These are phyloP conservation scores for Oryzias melastigma DNA, from an alignment of 2,113 vertebrate species.

Conservation along the genomic window DNA sequence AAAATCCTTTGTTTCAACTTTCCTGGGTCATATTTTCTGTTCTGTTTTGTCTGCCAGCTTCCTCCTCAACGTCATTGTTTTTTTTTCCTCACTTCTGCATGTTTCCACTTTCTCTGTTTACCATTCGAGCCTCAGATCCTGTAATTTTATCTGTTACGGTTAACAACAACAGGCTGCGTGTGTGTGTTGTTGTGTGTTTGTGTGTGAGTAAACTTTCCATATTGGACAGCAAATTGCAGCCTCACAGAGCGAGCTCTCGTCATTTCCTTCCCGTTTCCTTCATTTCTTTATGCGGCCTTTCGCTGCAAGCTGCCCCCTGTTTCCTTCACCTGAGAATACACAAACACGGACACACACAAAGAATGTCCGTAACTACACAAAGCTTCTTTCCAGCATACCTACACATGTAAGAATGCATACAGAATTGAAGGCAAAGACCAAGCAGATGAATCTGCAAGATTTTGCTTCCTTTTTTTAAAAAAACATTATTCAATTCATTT, in stretches of 20 bases:
- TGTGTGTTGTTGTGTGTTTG: constrained; percentile 4
- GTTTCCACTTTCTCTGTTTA: constrained; percentile 8
- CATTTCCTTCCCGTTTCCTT: constrained; percentile 80
- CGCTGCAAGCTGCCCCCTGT: constrained; percentile 59
- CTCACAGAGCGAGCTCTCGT: constrained; percentile 60
- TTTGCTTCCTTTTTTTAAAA: background rate
- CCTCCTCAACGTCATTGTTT: background rate
- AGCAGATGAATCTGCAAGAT: constrained; percentile 16
- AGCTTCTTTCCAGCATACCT: constrained; percentile 17
- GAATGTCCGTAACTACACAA: constrained; percentile 14
- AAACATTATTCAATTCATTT: background rate
- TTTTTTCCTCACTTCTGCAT: background rate
- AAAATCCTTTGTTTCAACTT: background rate
- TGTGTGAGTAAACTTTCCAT: constrained; percentile 54
- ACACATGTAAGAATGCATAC: constrained; percentile 18
- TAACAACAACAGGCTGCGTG: constrained; percentile 56
- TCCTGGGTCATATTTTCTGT: background rate
- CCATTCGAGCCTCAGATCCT: constrained; percentile 53
- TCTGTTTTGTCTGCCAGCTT: background rate
- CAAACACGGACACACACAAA: constrained; percentile 25
- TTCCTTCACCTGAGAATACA: constrained; percentile 59
- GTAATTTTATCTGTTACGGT: constrained; percentile 50
- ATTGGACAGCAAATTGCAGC: constrained; percentile 51
- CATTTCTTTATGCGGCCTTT: constrained; percentile 64
- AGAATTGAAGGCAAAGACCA: constrained; percentile 24